Evolutionary conservation across 2,888 invertebrate species (phyloP).

Genomic region (Orchesella flavescens): DNA sequence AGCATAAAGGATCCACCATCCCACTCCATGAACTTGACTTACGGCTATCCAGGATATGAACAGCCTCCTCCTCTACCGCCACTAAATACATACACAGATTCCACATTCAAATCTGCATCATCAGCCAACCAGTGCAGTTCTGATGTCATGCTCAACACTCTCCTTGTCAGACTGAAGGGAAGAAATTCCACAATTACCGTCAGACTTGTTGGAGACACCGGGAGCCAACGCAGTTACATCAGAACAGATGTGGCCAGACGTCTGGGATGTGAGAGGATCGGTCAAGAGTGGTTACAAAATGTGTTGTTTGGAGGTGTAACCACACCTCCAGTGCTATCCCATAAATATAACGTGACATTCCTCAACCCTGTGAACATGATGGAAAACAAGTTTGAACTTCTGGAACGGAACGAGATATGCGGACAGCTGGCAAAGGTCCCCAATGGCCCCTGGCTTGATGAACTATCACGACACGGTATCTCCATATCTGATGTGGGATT

Average conservation of each 20-base stretch:
- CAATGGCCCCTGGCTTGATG: not conserved
- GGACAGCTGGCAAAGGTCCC: not conserved
- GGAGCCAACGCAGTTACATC: constrained; percentile 10
- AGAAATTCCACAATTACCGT: not conserved
- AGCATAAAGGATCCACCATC: not conserved
- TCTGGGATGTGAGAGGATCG: not conserved
- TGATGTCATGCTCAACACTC: not conserved
- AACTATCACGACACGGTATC: not conserved
- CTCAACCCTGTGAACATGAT: not conserved
- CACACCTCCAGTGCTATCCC: not conserved
- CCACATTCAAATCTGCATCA: not conserved
- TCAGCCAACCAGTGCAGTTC: not conserved
- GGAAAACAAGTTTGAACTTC: not conserved
- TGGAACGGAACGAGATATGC: not conserved
- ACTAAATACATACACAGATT: too few relatives aligned
- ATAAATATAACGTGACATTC: not conserved
- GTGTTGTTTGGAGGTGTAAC: not conserved
- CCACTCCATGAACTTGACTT: not conserved
- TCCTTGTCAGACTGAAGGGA: not conserved
- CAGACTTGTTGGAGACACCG: not conserved
- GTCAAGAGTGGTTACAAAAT: not conserved
- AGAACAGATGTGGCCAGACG: not conserved
- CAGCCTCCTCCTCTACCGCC: not conserved
- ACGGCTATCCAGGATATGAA: not conserved
- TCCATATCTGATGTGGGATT: not conserved